phyloP scores from a whole-genome alignment of 2,888 invertebrate genomes.

The Brachyptera putata region DNA sequence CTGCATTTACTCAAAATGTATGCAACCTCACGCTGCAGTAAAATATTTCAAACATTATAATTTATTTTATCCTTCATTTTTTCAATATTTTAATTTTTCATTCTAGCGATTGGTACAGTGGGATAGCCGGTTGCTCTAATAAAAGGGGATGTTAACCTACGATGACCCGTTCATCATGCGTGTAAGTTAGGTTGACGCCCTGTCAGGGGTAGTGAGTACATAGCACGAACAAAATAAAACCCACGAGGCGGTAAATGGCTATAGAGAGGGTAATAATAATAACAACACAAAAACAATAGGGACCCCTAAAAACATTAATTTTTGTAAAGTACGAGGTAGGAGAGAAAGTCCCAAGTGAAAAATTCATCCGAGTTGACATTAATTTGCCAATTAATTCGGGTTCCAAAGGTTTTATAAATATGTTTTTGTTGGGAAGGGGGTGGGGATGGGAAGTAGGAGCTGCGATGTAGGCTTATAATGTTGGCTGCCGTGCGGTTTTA shows the following conservation, averaged over 20 bases:
- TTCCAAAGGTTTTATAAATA: conserved; percentile 15
- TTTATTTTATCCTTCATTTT: background rate
- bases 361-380: conserved; percentile 21
- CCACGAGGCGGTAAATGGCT: too few relatives aligned
- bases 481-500: background rate
- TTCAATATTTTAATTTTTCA: background rate
- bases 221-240: too few relatives aligned
- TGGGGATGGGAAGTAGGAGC: background rate
- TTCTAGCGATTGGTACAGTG: background rate
- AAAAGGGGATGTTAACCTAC: too few relatives aligned
- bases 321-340: background rate
- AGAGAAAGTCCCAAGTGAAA: conserved; percentile 25
- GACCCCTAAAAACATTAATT: background rate
- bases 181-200: background rate
- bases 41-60: background rate
- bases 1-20: background rate
- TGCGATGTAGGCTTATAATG: background rate
- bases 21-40: background rate
- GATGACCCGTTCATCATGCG: background rate
- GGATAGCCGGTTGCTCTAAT: background rate
- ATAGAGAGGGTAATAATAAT: too few relatives aligned
- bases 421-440: conserved; percentile 9
- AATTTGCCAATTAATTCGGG: conserved; percentile 24
- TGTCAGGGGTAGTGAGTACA: background rate
- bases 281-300: too few relatives aligned